Conservation (phyloP, 2,888 invertebrate genomes). For the Temnothorax ravouxi region DNA sequence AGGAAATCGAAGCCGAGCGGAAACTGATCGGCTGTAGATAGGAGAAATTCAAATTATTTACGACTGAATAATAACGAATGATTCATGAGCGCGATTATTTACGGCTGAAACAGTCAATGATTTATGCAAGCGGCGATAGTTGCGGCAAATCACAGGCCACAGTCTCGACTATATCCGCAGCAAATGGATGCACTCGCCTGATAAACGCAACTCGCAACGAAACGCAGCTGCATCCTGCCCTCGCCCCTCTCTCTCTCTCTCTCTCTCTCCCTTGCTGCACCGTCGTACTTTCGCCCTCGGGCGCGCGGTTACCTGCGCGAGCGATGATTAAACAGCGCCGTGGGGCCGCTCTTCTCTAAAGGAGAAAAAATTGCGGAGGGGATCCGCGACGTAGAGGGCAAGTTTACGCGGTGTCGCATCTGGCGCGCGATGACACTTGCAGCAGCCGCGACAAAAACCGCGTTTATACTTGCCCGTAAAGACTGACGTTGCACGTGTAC, state of each 20-base stretch:
- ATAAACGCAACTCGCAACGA: slow-evolving; percentile 63
- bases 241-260: background rate
- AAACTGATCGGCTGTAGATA: slow-evolving; percentile 32
- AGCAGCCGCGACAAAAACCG: slow-evolving; percentile 19
- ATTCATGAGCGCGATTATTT: slow-evolving; percentile 53
- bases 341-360: slow-evolving; percentile 61
- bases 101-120: slow-evolving; percentile 47
- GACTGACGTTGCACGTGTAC: slow-evolving; percentile 3
- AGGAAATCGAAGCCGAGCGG: slow-evolving; percentile 6
- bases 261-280: background rate
- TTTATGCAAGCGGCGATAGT: slow-evolving; percentile 56
- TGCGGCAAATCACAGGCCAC: slow-evolving; percentile 47
- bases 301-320: slow-evolving; percentile 58
- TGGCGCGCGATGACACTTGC: slow-evolving; percentile 52
- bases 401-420: slow-evolving; percentile 33
- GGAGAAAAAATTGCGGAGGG: slow-evolving; percentile 64
- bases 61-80: slow-evolving; percentile 51
- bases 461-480: slow-evolving; percentile 47
- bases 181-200: slow-evolving; percentile 60
- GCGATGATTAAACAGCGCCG: slow-evolving; percentile 67
- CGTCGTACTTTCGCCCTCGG: slow-evolving; percentile 24
- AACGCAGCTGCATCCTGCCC: slow-evolving; percentile 51
- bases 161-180: slow-evolving; percentile 55
- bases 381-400: background rate
- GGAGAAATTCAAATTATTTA: slow-evolving; percentile 49